Evolutionary conservation across 2,797 vertebrate genomes (phyloP).

Genomic region (Fundulus diaphanus): DNA sequence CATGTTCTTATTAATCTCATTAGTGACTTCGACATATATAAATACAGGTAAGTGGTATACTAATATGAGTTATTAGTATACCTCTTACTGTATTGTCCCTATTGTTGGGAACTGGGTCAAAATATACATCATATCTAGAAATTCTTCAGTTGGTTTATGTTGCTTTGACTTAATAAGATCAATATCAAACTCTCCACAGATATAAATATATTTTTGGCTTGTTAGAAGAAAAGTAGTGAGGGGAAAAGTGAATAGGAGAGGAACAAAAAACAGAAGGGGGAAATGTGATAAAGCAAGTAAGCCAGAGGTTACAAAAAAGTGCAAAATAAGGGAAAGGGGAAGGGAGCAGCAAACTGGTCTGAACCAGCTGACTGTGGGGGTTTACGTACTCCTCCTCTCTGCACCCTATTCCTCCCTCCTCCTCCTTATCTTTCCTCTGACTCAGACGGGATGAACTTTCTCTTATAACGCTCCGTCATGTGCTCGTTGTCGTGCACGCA

Average conservation of each 20-base stretch:
- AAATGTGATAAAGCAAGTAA: constrained; percentile 32
- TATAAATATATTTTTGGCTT: too few species aligned
- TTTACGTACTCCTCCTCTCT: constrained; percentile 53
- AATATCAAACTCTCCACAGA: too few species aligned
- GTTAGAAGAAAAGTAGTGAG: background rate
- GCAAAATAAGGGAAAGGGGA: constrained; percentile 30
- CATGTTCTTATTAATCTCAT: too few species aligned
- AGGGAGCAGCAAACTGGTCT: constrained; percentile 77
- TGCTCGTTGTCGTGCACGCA: constrained; percentile 59
- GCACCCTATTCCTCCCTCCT: constrained; percentile 24
- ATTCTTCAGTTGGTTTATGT: too few species aligned
- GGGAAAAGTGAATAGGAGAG: constrained; percentile 11
- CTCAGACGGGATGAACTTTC: constrained; percentile 68
- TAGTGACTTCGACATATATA: too few species aligned
- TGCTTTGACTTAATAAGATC: too few species aligned
- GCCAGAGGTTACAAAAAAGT: constrained; percentile 26
- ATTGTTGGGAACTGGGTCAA: too few species aligned
- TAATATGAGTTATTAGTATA: too few species aligned
- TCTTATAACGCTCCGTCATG: constrained; percentile 61
- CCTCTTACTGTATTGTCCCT: too few species aligned
- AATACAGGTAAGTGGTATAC: too few species aligned
- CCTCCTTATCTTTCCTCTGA: constrained; percentile 63
- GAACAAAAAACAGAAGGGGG: constrained; percentile 15
- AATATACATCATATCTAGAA: too few species aligned
- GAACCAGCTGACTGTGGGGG: constrained; percentile 78